Conservation (phyloP, 2,888 invertebrate genomes). For the Charanyca ferruginea region DNA sequence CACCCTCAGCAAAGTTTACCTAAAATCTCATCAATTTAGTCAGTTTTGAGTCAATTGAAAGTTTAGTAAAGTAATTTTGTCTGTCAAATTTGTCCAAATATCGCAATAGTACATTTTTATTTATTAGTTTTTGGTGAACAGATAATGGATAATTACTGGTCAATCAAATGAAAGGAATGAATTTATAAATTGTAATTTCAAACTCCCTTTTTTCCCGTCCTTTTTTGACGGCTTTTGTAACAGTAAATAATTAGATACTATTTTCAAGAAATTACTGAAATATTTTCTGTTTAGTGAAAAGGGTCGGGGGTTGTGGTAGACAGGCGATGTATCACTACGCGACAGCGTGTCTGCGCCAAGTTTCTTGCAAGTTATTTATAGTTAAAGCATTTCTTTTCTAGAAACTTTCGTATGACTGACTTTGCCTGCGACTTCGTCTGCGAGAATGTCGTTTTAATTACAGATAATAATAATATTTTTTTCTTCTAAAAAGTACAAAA, state of each 20-base stretch:
- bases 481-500: no score
- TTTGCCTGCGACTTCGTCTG: no score
- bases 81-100: constrained; percentile 2
- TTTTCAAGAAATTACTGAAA: no score
- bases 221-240: no score
- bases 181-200: no score
- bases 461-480: no score
- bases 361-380: constrained; percentile 16
- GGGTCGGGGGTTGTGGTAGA: constrained; percentile 8
- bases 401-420: not conserved
- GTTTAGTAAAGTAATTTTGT: not conserved
- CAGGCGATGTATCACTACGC: constrained; percentile 22
- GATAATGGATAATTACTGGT: constrained; percentile 7
- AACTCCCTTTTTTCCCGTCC: no score
- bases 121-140: not conserved
- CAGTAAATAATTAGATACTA: no score
- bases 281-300: constrained; percentile 3
- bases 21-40: not conserved
- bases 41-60: not conserved
- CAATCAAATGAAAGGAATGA: constrained; percentile 5
- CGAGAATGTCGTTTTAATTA: no score
- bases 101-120: no score
- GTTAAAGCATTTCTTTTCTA: not conserved
- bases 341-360: constrained; percentile 15
- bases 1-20: no score